Evolutionary conservation across 2,888 invertebrate species (phyloP), one percentile per base, ranked within the genome.

Genomic region (Athalia cordata): DNA sequence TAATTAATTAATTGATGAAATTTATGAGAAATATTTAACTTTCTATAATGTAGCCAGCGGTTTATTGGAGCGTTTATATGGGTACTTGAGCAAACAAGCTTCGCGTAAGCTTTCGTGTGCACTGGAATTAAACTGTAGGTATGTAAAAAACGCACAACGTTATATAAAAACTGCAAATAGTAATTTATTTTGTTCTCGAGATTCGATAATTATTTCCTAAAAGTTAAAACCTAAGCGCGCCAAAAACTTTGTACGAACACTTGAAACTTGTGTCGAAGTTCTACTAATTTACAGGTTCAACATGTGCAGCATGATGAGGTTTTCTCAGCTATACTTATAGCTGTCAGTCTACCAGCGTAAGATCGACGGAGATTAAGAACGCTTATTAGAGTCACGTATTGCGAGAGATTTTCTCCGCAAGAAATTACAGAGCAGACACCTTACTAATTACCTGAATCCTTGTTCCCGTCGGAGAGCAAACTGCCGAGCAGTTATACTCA

Each of bases 361-460:
- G 59, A 59, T 59, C 11, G 59, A 5, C n/a, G 59, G 11, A 66
- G 66, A 66, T 66, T 66, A 66, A 66, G 49, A 66, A 66, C 11
- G 59, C 66, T 66, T 66, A 66, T 68, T 50, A 52, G 52, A 68
- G 29, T 68, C 68, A 52, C 68, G 68, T 68, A 68, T 68, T 29
- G 29, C 6, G 68, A 49, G 6, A n/a, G 1, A 68, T 52, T 68
- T 68, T 68, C 55, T 5, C 43, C 29, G 29, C 2, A 29, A 29
- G 52, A 68, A 52, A 68, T 68, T 52, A 68, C 52, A 52, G 68
- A 52, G 45, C 13, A 72, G 70, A 72, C 47, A 59, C 47, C n/a
- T 72, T 68, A 57, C 70, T 59, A 72, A 72, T 57, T 57, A 59
- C 43, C 43, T 59, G 59, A 72, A 57, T 72, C 57, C 70, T 45